Evolutionary conservation across 2,113 vertebrate genomes (phyloP).

Genomic region (Naja naja): DNA sequence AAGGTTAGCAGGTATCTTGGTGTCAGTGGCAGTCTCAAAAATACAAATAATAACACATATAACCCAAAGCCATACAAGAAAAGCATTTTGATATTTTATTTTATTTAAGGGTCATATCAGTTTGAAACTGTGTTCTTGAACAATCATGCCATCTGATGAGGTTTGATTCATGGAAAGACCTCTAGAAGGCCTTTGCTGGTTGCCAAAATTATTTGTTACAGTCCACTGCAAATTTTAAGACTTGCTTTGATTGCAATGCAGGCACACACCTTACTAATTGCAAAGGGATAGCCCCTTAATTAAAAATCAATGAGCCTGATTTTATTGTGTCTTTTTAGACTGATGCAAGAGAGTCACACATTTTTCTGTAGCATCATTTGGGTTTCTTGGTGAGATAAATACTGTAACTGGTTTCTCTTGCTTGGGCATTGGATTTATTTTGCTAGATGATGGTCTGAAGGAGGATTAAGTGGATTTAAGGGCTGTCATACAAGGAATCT

Average conservation of each 20-base stretch:
- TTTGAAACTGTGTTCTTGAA: slow-evolving; percentile 15
- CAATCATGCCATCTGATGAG: not conserved
- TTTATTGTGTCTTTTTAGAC: slow-evolving; percentile 35
- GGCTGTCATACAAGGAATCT: not conserved
- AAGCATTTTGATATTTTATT: not conserved
- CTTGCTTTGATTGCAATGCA: slow-evolving; percentile 5
- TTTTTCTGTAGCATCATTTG: slow-evolving; percentile 40
- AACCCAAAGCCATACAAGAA: not conserved
- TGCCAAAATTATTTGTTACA: slow-evolving; percentile 25
- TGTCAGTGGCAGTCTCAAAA: not conserved
- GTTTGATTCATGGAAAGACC: slow-evolving; percentile 21
- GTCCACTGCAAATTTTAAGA: slow-evolving; percentile 1
- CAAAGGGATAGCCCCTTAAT: slow-evolving; percentile 44
- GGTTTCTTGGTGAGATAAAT: slow-evolving; percentile 46
- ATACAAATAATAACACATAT: not conserved
- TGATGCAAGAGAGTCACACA: slow-evolving; percentile 1
- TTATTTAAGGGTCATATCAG: not conserved
- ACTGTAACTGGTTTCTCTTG: not conserved
- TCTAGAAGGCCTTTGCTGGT: slow-evolving; percentile 17
- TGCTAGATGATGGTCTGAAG: not conserved
- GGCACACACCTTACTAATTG: slow-evolving; percentile 18
- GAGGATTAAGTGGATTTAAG: not conserved
- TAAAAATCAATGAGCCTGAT: slow-evolving; percentile 47
- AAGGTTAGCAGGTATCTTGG: not conserved
- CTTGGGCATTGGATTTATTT: not conserved